These are phyloP conservation scores for Torymus aiolomorphi DNA, from an alignment of 2,888 invertebrate genomes.

Conservation along the genomic window DNA sequence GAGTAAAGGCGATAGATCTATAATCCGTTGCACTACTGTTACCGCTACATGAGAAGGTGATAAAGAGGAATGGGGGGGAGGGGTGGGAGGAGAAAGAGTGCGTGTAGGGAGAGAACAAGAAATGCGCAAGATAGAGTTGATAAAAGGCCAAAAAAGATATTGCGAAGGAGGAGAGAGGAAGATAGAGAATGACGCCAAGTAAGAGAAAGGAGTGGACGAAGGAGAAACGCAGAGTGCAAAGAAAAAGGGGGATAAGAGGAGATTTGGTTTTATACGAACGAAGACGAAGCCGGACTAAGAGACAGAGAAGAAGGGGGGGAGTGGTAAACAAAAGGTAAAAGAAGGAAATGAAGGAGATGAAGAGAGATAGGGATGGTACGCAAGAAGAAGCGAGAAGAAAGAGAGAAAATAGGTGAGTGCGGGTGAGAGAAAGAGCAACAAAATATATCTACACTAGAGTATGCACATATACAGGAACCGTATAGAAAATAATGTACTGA, in stretches of 20 bases:
- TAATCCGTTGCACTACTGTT: conserved; percentile 17
- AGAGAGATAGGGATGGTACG: conserved; percentile 5
- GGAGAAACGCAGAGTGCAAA: background rate
- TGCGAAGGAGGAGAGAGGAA: background rate
- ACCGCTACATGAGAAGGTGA: conserved; percentile 28
- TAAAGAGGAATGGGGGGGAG: conserved; percentile 13
- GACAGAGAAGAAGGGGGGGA: background rate
- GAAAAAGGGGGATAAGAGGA: conserved; percentile 12
- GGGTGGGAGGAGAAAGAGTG: background rate
- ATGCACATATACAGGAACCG: too few species aligned
- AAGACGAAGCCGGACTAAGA: conserved; percentile 11
- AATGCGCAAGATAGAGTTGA: conserved; percentile 51
- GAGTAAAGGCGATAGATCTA: conserved; percentile 13
- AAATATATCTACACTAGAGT: too few species aligned
- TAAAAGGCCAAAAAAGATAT: conserved; percentile 29
- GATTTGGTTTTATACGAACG: conserved; percentile 30
- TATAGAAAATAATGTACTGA: too few species aligned
- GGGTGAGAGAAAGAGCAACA: background rate
- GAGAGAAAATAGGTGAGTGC: background rate
- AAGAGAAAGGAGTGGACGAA: conserved; percentile 9
- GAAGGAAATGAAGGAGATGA: conserved; percentile 18
- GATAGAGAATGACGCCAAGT: background rate
- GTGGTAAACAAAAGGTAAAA: conserved; percentile 6
- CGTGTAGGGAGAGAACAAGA: background rate
- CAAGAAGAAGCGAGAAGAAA: background rate